Percentiles rank a stretch among this genome's conserved stretches.
These are phyloP conservation scores for Drosophila hydei DNA, from an alignment of 1,140 invertebrate genomes.

Conservation along the genomic window DNA sequence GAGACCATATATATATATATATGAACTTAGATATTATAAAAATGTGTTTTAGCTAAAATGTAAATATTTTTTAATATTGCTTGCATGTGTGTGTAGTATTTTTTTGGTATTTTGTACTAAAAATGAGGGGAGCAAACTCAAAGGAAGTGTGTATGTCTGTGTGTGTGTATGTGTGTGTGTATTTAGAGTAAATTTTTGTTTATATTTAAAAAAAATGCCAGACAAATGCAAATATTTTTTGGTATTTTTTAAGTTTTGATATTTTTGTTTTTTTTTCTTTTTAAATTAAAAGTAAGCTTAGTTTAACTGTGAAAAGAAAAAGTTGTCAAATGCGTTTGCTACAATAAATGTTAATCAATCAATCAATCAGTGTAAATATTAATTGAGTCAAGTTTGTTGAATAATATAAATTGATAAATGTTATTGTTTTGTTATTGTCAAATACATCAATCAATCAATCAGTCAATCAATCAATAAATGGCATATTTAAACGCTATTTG, in stretches of 20 bases:
- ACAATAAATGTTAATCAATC: slow-evolving; percentile 42
- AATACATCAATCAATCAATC: slow-evolving; percentile 6
- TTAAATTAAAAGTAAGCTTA: slow-evolving; percentile 26
- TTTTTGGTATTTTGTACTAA: slow-evolving; percentile 14
- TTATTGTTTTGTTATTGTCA: slow-evolving; percentile 10
- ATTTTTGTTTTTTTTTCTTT: not conserved
- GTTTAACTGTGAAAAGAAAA: slow-evolving; percentile 14
- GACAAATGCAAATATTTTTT: slow-evolving; percentile 54
- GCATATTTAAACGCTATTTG: no score
- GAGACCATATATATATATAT: slow-evolving; percentile 3
- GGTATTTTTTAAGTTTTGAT: slow-evolving; percentile 7
- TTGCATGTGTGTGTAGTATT: slow-evolving; percentile 43
- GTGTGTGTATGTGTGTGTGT: slow-evolving; percentile 9
- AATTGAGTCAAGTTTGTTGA: slow-evolving; percentile 28
- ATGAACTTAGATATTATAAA: slow-evolving; percentile 10
- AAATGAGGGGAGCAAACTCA: slow-evolving; percentile 42
- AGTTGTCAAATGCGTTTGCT: slow-evolving; percentile 32
- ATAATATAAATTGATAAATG: slow-evolving; percentile 2
- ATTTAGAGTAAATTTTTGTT: not conserved
- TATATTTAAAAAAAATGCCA: slow-evolving; percentile 42
- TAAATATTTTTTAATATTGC: slow-evolving; percentile 39
- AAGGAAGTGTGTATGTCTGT: slow-evolving; percentile 8
- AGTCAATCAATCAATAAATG: not conserved
- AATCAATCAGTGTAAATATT: slow-evolving; percentile 33
- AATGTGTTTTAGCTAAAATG: slow-evolving; percentile 28